Evolutionary conservation across 2,888 invertebrate species (phyloP).

Genomic region (Lypha dubia): DNA sequence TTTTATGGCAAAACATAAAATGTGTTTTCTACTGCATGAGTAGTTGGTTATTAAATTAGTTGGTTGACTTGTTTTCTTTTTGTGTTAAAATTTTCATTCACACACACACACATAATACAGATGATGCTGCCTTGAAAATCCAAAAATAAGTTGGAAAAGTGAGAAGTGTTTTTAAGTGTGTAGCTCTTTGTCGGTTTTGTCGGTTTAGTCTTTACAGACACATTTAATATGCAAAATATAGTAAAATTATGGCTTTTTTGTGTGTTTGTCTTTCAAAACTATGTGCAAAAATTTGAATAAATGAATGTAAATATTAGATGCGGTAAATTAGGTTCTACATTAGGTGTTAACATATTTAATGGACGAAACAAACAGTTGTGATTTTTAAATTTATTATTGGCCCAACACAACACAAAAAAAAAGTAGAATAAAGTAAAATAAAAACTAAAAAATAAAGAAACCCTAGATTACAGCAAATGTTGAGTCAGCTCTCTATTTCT

Average conservation of each 20-base stretch:
- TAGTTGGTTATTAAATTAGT: conserved; percentile 47
- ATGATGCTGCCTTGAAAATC: conserved; percentile 8
- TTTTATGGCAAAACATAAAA: conserved; percentile 41
- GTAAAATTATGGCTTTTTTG: conserved; percentile 36
- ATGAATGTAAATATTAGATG: conserved; percentile 23
- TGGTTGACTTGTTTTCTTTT: conserved; percentile 51
- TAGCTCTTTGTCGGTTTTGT: conserved; percentile 14
- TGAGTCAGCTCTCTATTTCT: background rate
- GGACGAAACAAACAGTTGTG: conserved; percentile 26
- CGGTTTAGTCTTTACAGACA: conserved; percentile 44
- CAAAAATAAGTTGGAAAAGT: conserved; percentile 15
- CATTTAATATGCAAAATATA: conserved; percentile 56
- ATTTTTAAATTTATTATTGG: conserved; percentile 46
- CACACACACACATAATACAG: background rate
- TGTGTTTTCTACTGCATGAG: background rate
- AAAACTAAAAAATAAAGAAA: background rate
- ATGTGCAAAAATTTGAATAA: background rate
- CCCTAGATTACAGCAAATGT: background rate
- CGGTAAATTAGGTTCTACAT: conserved; percentile 50
- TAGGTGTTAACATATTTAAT: conserved; percentile 50
- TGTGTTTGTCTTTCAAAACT: conserved; percentile 18
- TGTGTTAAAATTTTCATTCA: conserved; percentile 4
- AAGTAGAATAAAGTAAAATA: no score
- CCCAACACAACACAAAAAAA: background rate
- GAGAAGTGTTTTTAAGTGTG: conserved; percentile 31